Evolutionary conservation across 2,797 vertebrate species (phyloP).

Genomic region (Paratrypauchen microcephalus): DNA sequence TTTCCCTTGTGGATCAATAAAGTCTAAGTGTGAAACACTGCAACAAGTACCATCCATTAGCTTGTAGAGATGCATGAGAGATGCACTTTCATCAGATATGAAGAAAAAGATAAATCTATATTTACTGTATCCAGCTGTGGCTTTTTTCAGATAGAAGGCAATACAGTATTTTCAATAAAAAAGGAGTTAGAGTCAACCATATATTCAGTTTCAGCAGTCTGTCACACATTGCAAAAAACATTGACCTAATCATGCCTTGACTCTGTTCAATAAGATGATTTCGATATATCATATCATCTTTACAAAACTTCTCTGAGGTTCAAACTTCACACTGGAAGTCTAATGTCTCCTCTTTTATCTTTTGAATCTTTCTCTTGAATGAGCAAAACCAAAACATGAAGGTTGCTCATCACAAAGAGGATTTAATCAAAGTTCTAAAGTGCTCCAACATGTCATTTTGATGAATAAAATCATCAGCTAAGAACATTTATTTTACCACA

Average conservation of each 20-base stretch:
- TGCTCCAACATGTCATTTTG: background rate
- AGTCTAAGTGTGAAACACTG: slow-evolving; percentile 16
- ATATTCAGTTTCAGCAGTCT: background rate
- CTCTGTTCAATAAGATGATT: background rate
- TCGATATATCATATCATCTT: background rate
- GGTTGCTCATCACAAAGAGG: background rate
- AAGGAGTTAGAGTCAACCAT: background rate
- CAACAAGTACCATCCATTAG: slow-evolving; percentile 8
- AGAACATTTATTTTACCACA: background rate
- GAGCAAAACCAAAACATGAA: background rate
- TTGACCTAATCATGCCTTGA: background rate
- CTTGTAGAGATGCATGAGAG: background rate
- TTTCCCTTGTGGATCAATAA: no score
- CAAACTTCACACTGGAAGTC: no score
- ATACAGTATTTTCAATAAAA: background rate
- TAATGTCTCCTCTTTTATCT: no score
- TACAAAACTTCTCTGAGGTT: background rate
- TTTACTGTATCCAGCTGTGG: no score
- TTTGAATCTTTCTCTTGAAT: background rate
- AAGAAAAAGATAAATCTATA: background rate
- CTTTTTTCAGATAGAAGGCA: background rate
- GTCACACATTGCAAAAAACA: background rate
- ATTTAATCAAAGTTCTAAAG: background rate
- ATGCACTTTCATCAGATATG: background rate
- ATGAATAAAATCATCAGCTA: background rate